Percentiles rank a stretch among this genome's conserved stretches.
These are phyloP conservation scores for Ditula angustiorana DNA, from an alignment of 2,888 invertebrate species.

Conservation along the genomic window DNA sequence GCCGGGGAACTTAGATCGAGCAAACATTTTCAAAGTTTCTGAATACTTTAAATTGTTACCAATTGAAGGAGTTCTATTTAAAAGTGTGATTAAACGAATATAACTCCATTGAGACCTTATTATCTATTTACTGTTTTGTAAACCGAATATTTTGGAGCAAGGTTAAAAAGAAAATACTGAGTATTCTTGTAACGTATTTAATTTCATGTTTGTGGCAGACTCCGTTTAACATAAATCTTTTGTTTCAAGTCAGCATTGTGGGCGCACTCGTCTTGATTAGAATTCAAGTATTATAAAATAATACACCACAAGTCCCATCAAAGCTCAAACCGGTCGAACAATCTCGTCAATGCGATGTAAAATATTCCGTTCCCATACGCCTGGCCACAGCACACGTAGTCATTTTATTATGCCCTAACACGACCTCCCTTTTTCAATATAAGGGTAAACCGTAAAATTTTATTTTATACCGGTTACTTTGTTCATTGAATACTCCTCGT, in stretches of 20 bases:
- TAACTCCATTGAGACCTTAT: neutral
- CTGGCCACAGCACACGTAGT: constrained; percentile 59
- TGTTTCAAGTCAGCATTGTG: constrained; percentile 2
- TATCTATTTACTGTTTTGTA: neutral
- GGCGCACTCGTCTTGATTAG: constrained; percentile 27
- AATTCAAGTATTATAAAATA: constrained; percentile 40
- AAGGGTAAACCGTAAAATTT: constrained; percentile 80
- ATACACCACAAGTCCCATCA: constrained; percentile 37
- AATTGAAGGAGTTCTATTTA: neutral
- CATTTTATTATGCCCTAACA: constrained; percentile 73
- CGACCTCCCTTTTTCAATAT: constrained; percentile 75
- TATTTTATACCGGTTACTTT: constrained; percentile 79
- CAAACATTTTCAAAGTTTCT: constrained; percentile 18
- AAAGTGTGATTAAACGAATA: neutral
- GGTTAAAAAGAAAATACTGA: neutral
- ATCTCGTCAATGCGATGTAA: constrained; percentile 55
- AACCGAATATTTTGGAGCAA: neutral
- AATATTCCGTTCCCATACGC: constrained; percentile 68
- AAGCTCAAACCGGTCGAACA: constrained; percentile 42
- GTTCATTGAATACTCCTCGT: constrained; percentile 77
- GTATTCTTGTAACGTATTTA: neutral
- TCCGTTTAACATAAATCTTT: neutral
- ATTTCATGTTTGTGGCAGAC: neutral
- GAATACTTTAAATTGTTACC: constrained; percentile 11
- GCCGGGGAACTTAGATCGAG: constrained; percentile 12